These are phyloP conservation scores for Linnaemya tessellans DNA, from an alignment of 2,888 invertebrate species.

Conservation along the genomic window DNA sequence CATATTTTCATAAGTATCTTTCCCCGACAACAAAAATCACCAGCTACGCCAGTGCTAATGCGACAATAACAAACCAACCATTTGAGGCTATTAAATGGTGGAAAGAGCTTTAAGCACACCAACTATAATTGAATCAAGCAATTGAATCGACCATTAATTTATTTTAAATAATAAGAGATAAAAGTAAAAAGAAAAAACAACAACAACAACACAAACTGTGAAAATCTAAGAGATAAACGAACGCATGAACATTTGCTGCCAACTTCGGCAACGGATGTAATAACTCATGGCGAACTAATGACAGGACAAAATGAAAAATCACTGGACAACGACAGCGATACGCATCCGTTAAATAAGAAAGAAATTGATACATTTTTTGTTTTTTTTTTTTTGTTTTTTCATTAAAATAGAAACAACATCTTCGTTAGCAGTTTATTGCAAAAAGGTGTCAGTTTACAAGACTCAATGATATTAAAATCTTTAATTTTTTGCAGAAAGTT, in stretches of 20 bases:
- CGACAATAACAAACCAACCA: conserved; percentile 13
- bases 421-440: too few relatives aligned
- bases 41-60: not conserved
- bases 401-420: not conserved
- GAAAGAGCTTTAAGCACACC: conserved; percentile 30
- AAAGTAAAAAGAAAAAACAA: not conserved
- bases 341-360: conserved; percentile 52
- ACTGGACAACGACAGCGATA: conserved; percentile 64
- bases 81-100: conserved; percentile 18
- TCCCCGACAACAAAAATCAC: not conserved
- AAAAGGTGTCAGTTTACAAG: too few relatives aligned
- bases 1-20: not conserved
- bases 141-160: conserved; percentile 29
- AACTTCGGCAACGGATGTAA: conserved; percentile 66
- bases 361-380: not conserved
- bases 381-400: too few relatives aligned
- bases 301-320: conserved; percentile 70
- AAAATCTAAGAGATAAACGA: conserved; percentile 3
- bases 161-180: conserved; percentile 14
- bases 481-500: too few relatives aligned
- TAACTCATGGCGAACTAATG: conserved; percentile 67
- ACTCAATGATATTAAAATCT: too few relatives aligned
- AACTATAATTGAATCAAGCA: conserved; percentile 29
- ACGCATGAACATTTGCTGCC: conserved; percentile 16
- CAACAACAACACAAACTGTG: too few relatives aligned